phyloP scores from a whole-genome alignment of 2,888 invertebrate genomes.

The Terebella lapidaria region DNA sequence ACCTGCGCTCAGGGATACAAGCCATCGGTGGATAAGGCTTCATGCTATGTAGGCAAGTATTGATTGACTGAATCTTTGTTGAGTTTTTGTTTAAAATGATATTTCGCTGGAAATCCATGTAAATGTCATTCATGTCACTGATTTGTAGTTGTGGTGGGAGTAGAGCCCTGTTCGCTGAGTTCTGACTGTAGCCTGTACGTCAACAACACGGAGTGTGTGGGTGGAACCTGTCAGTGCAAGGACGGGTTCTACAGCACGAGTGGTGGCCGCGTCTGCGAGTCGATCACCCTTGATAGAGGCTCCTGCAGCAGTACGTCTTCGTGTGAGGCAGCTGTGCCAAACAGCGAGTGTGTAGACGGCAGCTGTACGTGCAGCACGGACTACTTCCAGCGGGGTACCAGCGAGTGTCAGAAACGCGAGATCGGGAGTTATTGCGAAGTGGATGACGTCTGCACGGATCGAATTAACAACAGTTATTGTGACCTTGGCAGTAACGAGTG shows the following conservation, averaged over 20 bases:
- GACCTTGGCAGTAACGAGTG: background rate
- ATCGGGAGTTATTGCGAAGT: background rate
- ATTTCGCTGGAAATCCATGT: too few relatives aligned
- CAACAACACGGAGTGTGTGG: background rate
- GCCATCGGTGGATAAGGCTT: background rate
- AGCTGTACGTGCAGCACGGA: background rate
- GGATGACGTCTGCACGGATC: background rate
- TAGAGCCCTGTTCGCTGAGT: background rate
- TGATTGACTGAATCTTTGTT: background rate
- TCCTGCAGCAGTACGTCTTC: background rate
- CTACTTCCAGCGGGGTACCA: background rate
- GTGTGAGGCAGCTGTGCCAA: background rate
- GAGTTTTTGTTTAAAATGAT: background rate
- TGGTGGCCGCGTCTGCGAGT: background rate
- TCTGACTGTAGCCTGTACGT: background rate
- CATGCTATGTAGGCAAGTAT: background rate
- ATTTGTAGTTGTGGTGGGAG: background rate
- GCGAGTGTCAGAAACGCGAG: background rate
- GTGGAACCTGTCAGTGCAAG: background rate
- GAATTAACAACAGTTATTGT: background rate
- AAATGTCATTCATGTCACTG: too few relatives aligned
- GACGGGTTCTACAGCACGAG: background rate
- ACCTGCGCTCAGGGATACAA: background rate
- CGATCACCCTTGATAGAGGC: background rate
- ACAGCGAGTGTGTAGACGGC: background rate